Percentiles rank a stretch among this genome's conserved stretches.
phyloP scores from a whole-genome alignment of 2,113 vertebrate genomes.

The Vidua chalybeata region DNA sequence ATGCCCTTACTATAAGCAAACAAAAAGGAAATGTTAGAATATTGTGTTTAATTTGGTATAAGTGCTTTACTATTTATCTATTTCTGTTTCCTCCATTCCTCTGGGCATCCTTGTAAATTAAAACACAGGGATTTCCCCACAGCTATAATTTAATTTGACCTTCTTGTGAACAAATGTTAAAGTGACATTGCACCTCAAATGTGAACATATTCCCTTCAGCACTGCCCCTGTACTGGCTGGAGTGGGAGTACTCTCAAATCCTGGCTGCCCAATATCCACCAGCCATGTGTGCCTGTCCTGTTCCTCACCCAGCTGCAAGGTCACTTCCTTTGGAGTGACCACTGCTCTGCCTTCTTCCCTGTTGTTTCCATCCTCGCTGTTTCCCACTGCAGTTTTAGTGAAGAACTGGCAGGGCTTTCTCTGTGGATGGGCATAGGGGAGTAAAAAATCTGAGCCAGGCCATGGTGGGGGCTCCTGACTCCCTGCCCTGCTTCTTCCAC shows the following conservation, averaged over 20 bases:
- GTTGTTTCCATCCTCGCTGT: not conserved
- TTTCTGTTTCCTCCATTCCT: not conserved
- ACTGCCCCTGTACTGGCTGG: not conserved
- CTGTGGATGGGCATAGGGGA: not conserved
- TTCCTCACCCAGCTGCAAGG: too few relatives aligned
- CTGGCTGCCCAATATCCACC: not conserved
- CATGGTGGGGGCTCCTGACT: not conserved
- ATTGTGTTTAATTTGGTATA: not conserved
- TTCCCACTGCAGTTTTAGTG: not conserved
- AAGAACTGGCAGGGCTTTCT: fast-evolving
- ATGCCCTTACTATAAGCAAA: not conserved
- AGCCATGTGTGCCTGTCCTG: not conserved
- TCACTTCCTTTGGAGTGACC: not conserved
- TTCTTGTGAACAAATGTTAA: not conserved
- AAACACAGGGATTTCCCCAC: not conserved
- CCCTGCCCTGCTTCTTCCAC: not conserved
- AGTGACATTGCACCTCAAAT: not conserved
- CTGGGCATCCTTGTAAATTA: not conserved
- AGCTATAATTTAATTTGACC: conserved; percentile 1
- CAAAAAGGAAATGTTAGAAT: not conserved
- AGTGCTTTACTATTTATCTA: not conserved
- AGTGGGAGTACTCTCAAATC: not conserved
- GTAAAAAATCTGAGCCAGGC: not conserved
- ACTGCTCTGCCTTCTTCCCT: not conserved
- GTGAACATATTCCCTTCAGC: not conserved